Conservation (phyloP, 2,797 vertebrate species). For the Rhabdophis nuchalis region DNA sequence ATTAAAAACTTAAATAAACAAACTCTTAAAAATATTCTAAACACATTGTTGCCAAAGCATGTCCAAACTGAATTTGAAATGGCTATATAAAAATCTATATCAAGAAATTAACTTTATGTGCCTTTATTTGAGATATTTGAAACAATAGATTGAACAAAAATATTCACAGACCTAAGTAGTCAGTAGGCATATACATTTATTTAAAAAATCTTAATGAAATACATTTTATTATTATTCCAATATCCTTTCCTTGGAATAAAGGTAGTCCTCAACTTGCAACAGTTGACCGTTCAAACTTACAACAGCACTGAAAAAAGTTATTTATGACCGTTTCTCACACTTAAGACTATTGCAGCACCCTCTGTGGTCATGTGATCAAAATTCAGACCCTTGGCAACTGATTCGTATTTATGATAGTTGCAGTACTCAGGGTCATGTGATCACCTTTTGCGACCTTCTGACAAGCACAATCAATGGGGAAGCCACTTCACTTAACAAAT, state of each 20-base stretch:
- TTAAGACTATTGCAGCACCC: not conserved
- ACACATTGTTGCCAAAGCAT: not conserved
- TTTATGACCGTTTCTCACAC: not conserved
- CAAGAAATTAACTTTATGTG: not conserved
- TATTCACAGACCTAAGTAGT: not conserved
- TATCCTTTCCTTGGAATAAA: not conserved
- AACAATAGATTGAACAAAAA: not conserved
- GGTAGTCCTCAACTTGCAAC: not conserved
- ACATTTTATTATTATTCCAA: not conserved
- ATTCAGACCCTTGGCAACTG: not conserved
- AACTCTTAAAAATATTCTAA: not conserved
- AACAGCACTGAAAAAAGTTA: not conserved
- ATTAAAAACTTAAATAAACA: not conserved
- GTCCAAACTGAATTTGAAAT: not conserved
- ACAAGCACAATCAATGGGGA: not conserved
- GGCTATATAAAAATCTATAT: not conserved
- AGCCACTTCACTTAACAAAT: not conserved
- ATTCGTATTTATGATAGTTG: not conserved
- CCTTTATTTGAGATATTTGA: not conserved
- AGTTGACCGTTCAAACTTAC: not conserved
- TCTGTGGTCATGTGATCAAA: not conserved
- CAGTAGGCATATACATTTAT: not conserved
- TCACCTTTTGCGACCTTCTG: not conserved
- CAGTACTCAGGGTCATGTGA: not conserved
- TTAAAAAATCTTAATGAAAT: slow-evolving; percentile 6